These are phyloP conservation scores for Protonibea diacanthus DNA, from an alignment of 2,797 vertebrate genomes.

Conservation along the genomic window DNA sequence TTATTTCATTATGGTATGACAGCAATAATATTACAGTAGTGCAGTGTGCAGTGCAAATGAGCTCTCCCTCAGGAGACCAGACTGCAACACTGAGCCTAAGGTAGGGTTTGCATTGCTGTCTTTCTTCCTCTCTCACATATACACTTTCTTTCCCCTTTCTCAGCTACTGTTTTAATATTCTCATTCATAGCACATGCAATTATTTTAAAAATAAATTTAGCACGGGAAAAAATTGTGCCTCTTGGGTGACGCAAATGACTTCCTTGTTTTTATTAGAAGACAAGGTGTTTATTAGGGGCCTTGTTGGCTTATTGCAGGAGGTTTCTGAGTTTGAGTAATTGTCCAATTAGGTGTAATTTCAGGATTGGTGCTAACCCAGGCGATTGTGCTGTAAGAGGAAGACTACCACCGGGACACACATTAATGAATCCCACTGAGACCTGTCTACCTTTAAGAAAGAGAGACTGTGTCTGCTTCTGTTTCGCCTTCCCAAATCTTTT, in stretches of 20 bases:
- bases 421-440: slow-evolving; percentile 99
- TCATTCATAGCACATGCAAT: slow-evolving; percentile 93
- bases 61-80: slow-evolving; percentile 91
- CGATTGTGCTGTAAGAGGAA: slow-evolving; percentile 91
- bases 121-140: slow-evolving; percentile 64
- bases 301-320: slow-evolving; percentile 95
- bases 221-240: slow-evolving; percentile 92
- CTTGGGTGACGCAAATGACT: slow-evolving; percentile 98
- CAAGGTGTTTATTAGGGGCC: slow-evolving; percentile 99
- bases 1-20: slow-evolving; percentile 89
- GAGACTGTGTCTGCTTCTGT: slow-evolving; percentile 89
- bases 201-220: slow-evolving; percentile 99
- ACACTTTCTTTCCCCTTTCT: slow-evolving; percentile 69
- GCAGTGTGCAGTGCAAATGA: slow-evolving; percentile 84
- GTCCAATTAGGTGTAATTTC: slow-evolving; percentile 99
- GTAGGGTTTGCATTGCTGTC: slow-evolving; percentile 90
- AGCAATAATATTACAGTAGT: slow-evolving; percentile 87
- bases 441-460: slow-evolving; percentile 89
- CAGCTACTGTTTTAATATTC: slow-evolving; percentile 93
- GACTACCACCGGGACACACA: slow-evolving; percentile 92
- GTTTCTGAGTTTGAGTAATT: slow-evolving; percentile 99
- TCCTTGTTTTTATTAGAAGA: slow-evolving; percentile 99
- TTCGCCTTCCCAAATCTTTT: slow-evolving; percentile 94
- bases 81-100: slow-evolving; percentile 88
- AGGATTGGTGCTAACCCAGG: slow-evolving; percentile 94